Base-by-base conservation (phyloP, 2,797 vertebrate genomes). In the Gouania willdenowi region DNA sequence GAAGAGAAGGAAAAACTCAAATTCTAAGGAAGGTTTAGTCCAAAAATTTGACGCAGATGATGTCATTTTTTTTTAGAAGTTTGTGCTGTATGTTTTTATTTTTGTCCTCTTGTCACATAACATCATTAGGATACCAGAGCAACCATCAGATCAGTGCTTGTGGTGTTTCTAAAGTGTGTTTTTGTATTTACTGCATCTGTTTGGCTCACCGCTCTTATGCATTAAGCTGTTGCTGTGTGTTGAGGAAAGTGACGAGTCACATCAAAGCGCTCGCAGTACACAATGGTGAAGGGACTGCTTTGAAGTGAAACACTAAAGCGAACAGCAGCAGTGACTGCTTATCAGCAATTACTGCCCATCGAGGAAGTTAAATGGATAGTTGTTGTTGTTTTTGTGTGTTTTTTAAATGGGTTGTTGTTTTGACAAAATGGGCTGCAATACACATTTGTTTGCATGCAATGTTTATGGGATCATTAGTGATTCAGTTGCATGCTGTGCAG, bases 231-330 rank as follows among this genome's bases (percentile, higher is more conserved):
- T 34, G 27, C 6, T 47, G 18, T 46, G 41, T 40, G n/a, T 41
- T 34, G 18, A 41, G 21, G 23, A 39, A 37, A 19, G 23, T 62
- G 25, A 30, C 5, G 18, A 50, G 41, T 45, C 38, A 21, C 65
- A 64, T 62, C 46, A 68, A 63, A 68, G 46, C 19, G 6, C 24
- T 53, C 48, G 36, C 46, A 42, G 21, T 14, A n/a, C 16, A n/a
- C 16, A 31, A 20, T 33, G 30, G 46, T 30, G 32, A 25, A 27
- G 38, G 14, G 8, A 10, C 23, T 1, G 10, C 50, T 75, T 67
- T 72, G 45, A 68, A 48, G 47, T 38, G 25, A 23, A 22, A n/a
- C 30, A 39, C 26, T 67, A 68, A 50, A 49, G 41, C n/a, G n/a
- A n/a, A 57, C 26, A 4, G 23, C 43, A 46, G 13, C 27, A 51